Base-by-base conservation (phyloP, 2,797 vertebrate genomes). In the Gadopsis bispinosus region DNA sequence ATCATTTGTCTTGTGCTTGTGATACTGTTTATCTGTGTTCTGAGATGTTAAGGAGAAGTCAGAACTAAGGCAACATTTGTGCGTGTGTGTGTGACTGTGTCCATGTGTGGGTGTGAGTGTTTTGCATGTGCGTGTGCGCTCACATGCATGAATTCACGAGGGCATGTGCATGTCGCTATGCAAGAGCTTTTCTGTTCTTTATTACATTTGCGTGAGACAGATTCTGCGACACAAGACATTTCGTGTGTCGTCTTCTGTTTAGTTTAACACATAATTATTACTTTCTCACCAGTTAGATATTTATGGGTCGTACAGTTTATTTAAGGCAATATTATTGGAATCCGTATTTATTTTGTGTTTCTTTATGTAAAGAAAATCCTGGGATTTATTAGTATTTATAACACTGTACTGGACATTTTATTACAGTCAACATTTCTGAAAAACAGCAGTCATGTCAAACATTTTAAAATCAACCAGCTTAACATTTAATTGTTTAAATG, bases 131-230 rank as follows among this genome's bases (percentile, higher is more conserved):
- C 59, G 45, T 12, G 65, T 59, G 55, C 58, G 76, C 48, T 82
- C 41, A 75, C 41, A 68, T 75, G 70, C 59, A 83, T 80, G 77
- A 65, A 77, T 76, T 75, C 48, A 83, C 72, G 35, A 77, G 71
- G 61, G 19, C 37, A 61, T 50, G 72, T 75, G 74, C 67, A 61
- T 74, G 73, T 70, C 79, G 67, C 43, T 85, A 56, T 35, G 74
- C 69, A 74, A 43, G 51, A 73, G 62, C 10, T 8, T 62, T 77
- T 58, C 66, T 26, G 51, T 29, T 22, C 1, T 17, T 69, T 58
- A 47, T 56, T 41, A 39, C 47, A 60, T 55, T 60, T 71, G 70
- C 74, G 19, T 61, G 17, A 19, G 60, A 45, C 33, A 37, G 20
- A 60, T 63, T 73, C 33, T 58, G 66, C 9, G 12, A 82, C 72